These are phyloP conservation scores for Xylota sylvarum DNA, from an alignment of 2,888 invertebrate species.

Conservation along the genomic window DNA sequence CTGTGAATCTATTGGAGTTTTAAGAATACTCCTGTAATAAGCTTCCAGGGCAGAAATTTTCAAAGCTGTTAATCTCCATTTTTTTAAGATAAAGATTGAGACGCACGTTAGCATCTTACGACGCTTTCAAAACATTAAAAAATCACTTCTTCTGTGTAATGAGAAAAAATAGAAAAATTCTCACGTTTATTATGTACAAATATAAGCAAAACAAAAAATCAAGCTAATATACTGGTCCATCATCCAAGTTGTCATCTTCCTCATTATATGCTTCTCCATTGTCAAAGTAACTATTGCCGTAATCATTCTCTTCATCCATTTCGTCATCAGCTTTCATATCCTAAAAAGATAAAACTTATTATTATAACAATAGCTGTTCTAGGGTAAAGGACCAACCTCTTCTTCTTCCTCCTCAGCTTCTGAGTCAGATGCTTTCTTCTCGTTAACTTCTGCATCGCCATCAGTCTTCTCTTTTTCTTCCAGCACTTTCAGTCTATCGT, in stretches of 20 bases:
- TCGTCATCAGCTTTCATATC: slow-evolving; percentile 88
- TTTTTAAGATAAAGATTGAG: too few relatives aligned
- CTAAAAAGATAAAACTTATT: slow-evolving; percentile 28
- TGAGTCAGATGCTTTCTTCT: slow-evolving; percentile 88
- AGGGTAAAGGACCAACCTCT: slow-evolving; percentile 74
- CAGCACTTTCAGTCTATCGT: slow-evolving; percentile 87
- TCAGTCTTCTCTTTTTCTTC: slow-evolving; percentile 88
- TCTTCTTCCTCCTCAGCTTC: slow-evolving; percentile 82
- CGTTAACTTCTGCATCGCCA: slow-evolving; percentile 87
- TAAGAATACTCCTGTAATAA: too few relatives aligned
- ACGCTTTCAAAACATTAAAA: too few relatives aligned
- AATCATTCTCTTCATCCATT: slow-evolving; percentile 95
- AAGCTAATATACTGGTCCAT: slow-evolving; percentile 90
- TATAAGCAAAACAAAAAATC: background rate
- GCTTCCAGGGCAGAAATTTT: too few relatives aligned
- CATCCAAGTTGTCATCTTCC: slow-evolving; percentile 94
- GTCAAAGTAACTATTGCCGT: slow-evolving; percentile 94
- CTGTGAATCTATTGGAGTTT: too few relatives aligned
- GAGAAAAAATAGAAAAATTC: too few relatives aligned
- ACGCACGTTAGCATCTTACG: too few relatives aligned
- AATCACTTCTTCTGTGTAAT: too few relatives aligned
- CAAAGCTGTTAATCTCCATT: too few relatives aligned
- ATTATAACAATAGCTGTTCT: background rate
- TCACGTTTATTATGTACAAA: background rate
- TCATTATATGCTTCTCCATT: slow-evolving; percentile 95